Evolutionary conservation across 2,888 invertebrate species (phyloP).

Genomic region (Dolomedes plantarius): DNA sequence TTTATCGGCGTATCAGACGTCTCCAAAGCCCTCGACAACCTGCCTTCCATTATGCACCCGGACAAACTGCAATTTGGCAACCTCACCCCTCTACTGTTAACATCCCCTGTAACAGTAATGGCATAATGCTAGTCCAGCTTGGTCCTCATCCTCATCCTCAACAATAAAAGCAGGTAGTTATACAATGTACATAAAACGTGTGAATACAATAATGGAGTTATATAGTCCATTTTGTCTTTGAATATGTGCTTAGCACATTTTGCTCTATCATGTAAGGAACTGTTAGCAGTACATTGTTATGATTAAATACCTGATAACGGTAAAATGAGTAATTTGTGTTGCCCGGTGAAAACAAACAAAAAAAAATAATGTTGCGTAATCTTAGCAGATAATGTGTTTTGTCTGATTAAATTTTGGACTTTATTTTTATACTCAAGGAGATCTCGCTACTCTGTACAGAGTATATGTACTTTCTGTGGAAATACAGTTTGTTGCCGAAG

Average conservation of each 20-base stretch:
- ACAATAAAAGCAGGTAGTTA: not conserved
- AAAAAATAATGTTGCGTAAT: conserved; percentile 37
- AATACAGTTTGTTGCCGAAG: conserved; percentile 34
- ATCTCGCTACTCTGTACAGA: conserved; percentile 62
- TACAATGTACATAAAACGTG: conserved; percentile 23
- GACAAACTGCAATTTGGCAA: conserved; percentile 56
- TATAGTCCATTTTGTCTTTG: conserved; percentile 36
- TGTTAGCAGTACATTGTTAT: conserved; percentile 28
- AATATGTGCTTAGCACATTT: conserved; percentile 56
- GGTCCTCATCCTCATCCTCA: conserved; percentile 21
- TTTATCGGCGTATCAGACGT: conserved; percentile 63
- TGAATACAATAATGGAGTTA: conserved; percentile 26
- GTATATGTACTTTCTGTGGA: conserved; percentile 62
- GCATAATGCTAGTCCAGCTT: conserved; percentile 68
- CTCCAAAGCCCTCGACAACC: conserved; percentile 52
- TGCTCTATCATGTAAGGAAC: conserved; percentile 32
- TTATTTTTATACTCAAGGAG: conserved; percentile 70
- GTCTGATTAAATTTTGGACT: conserved; percentile 66
- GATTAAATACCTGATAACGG: conserved; percentile 7
- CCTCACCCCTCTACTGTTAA: conserved; percentile 35
- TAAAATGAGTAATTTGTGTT: conserved; percentile 45
- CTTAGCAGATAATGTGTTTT: conserved; percentile 62
- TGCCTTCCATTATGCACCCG: conserved; percentile 62
- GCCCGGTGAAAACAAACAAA: conserved; percentile 62
- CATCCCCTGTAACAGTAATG: conserved; percentile 58